These are phyloP conservation scores for Pangasianodon gigas DNA, from an alignment of 2,113 vertebrate genomes.

Conservation along the genomic window DNA sequence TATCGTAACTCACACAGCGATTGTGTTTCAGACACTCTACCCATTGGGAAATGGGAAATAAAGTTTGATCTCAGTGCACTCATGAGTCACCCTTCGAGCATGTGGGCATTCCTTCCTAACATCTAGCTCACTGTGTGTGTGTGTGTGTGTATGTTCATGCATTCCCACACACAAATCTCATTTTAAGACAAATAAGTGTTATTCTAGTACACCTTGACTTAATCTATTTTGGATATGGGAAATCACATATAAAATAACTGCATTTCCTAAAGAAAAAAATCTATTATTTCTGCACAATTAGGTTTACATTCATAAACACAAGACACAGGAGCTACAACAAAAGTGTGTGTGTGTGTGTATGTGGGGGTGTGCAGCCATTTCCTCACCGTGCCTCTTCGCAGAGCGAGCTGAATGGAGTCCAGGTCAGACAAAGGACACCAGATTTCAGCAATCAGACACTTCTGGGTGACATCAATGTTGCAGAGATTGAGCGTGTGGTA, in stretches of 20 bases:
- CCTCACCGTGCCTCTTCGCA: conserved; percentile 94
- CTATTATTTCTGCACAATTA: background rate
- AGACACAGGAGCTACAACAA: background rate
- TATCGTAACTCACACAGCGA: background rate
- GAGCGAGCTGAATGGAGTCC: conserved; percentile 98
- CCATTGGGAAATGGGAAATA: conserved; percentile 30
- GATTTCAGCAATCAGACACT: conserved; percentile 96
- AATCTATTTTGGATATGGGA: background rate
- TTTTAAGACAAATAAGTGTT: background rate
- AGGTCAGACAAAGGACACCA: conserved; percentile 96
- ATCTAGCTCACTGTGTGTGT: conserved; percentile 11
- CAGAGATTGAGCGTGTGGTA: conserved; percentile 98
- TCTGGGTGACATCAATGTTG: conserved; percentile 98
- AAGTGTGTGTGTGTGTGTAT: background rate
- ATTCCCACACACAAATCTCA: background rate
- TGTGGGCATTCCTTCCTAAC: conserved; percentile 50
- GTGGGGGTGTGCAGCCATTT: background rate
- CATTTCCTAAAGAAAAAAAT: background rate
- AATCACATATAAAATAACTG: background rate
- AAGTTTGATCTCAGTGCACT: conserved; percentile 41
- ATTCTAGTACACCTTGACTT: background rate
- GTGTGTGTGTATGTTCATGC: conserved; percentile 18
- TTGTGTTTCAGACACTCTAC: conserved; percentile 32
- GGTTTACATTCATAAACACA: background rate
- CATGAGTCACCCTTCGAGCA: conserved; percentile 45